Evolutionary conservation across 2,888 invertebrate species (phyloP), one percentile per base, ranked within the genome.

Genomic region (Microplitis deprimator): DNA sequence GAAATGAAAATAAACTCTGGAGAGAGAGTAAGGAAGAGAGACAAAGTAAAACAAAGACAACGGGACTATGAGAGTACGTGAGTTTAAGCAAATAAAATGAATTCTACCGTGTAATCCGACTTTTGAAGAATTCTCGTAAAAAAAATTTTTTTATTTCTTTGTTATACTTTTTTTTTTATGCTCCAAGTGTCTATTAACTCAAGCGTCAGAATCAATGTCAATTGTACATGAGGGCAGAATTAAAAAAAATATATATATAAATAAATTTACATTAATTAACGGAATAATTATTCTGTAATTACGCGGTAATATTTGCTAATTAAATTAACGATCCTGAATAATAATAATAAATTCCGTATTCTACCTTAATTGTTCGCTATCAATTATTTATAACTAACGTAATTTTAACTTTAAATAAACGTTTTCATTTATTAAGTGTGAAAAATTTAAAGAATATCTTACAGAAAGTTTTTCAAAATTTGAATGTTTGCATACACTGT

Each of bases 91-190:
- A 74, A 74, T 74, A 61, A 16, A 75, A 75, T 62, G 64, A 60
- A 70, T 20, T 71, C 76, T 65, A 59, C 50, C 69, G 64, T 69
- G 69, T 76, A 65, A 71, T 71, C 60, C 39, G 50, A 65, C 71
- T 76, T 7, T 75, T 70, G 5, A 64, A 68, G 50, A 61, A 74
- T 68, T 74, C 40, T 60, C 69, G 41, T 29, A 69, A 10, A 29
- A 29, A 29, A 29, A 4, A 4, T 4, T 29, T 29, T 29, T 29
- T 29, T 29, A 29, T 50, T 13, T 13, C 50, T 50, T 50, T 13
- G 20, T 64, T 73, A 6, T 50, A 38, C n/a, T 13, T 39, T 39
- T 39, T 38, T 10, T 39, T 68, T 13, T 68, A 16, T 16, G 16
- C 62, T 62, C n/a, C n/a, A 6, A 62, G 17, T 62, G 5, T 62